phyloP scores from a whole-genome alignment of 2,888 invertebrate genomes.

The Caenorhabditis sp. region DNA sequence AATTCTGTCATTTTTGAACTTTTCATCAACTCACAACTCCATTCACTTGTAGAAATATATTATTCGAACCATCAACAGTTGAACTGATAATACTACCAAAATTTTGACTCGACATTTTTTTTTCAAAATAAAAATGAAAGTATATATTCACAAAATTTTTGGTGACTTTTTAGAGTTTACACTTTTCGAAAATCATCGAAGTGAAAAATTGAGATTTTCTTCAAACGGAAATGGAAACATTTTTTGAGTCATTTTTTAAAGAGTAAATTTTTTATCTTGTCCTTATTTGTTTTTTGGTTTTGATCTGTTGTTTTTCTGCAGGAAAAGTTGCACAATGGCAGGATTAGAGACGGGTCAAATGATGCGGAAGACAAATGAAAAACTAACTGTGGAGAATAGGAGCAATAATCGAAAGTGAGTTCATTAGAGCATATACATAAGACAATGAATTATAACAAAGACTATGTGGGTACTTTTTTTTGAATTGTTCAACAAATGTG shows the following conservation, averaged over 20 bases:
- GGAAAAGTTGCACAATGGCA: background rate
- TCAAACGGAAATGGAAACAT: conserved; percentile 2
- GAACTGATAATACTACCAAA: conserved; percentile 26
- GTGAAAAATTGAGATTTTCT: background rate
- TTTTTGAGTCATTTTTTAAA: background rate
- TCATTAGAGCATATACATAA: too few species aligned
- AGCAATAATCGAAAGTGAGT: background rate
- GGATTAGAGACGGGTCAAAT: background rate
- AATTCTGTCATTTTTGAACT: background rate
- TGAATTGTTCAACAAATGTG: too few species aligned
- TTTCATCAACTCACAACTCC: background rate
- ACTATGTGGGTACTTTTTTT: too few species aligned
- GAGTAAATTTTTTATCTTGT: too few species aligned
- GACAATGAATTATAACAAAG: too few species aligned
- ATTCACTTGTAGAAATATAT: conserved; percentile 36
- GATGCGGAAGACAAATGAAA: background rate
- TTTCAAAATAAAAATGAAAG: conserved; percentile 18
- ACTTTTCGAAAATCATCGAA: background rate
- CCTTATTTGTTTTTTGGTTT: background rate
- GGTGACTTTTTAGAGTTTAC: conserved; percentile 5
- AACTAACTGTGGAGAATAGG: background rate
- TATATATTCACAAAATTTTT: conserved; percentile 6
- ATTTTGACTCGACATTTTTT: conserved; percentile 14
- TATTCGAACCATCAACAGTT: conserved; percentile 20
- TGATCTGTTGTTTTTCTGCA: background rate